A percentile compares a stretch with the other conserved stretches of the same genome.
Evolutionary conservation across 1,140 invertebrate species (phyloP).

Genomic region (Nasonia longicornis): DNA sequence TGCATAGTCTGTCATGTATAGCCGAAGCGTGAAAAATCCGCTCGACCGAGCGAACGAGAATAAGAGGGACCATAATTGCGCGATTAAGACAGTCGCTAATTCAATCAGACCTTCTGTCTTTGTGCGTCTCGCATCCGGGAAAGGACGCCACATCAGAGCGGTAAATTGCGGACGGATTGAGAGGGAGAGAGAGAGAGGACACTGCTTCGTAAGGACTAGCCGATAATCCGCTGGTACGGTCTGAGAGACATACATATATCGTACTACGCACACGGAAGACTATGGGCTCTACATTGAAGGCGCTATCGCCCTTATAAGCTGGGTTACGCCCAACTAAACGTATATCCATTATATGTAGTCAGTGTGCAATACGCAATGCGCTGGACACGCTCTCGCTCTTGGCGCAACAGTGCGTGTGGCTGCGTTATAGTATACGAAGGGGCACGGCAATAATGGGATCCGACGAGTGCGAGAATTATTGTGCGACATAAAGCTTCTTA

Average conservation of each 20-base stretch:
- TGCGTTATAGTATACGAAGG: neutral
- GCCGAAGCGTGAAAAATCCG: too few relatives aligned
- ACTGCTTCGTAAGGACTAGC: too few relatives aligned
- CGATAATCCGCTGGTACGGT: neutral
- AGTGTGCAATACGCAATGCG: neutral
- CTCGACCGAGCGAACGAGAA: neutral
- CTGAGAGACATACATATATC: too few relatives aligned
- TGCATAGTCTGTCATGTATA: neutral
- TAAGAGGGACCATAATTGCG: neutral
- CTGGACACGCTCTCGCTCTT: conserved; percentile 38
- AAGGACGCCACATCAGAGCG: neutral
- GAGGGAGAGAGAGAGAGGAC: neutral
- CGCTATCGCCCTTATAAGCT: conserved; percentile 54
- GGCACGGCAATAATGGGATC: neutral
- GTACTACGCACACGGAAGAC: neutral
- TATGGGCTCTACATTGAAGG: neutral
- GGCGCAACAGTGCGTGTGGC: neutral
- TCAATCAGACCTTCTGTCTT: neutral
- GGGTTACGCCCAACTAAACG: conserved; percentile 54
- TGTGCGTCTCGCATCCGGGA: neutral
- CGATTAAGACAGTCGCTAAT: neutral
- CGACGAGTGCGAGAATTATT: neutral
- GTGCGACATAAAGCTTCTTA: too few relatives aligned
- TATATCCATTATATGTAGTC: conserved; percentile 55
- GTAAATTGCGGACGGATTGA: too few relatives aligned